Percentiles rank a stretch among this genome's conserved stretches.
phyloP scores from a whole-genome alignment of 2,888 invertebrate species.

The Hartigia nigra region DNA sequence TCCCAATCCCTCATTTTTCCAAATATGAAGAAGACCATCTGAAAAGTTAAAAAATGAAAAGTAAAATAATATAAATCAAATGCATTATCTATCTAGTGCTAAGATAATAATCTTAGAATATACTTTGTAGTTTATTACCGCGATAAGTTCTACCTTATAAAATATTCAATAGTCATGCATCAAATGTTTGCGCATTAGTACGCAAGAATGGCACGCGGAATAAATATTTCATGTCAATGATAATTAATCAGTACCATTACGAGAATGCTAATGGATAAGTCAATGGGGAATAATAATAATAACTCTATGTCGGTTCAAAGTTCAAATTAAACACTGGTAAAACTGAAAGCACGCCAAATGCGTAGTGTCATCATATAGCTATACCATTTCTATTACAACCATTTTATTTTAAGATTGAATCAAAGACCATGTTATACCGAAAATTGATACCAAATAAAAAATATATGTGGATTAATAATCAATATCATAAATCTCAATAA shows the following conservation, averaged over 20 bases:
- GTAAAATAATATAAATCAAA: not conserved
- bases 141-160: not conserved
- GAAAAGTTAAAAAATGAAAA: constrained; percentile 27
- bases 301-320: not conserved
- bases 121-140: not conserved
- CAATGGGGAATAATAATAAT: not conserved
- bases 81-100: not conserved
- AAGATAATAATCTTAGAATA: not conserved
- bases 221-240: not conserved
- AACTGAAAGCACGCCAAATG: not conserved
- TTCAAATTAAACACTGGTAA: not conserved
- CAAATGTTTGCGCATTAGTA: not conserved
- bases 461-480: not conserved
- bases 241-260: not conserved
- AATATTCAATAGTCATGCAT: not conserved
- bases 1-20: constrained; percentile 77
- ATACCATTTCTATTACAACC: not conserved
- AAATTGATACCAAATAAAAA: not conserved
- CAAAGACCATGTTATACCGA: not conserved
- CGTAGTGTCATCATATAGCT: not conserved
- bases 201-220: not conserved
- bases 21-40: constrained; percentile 79
- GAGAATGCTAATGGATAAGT: not conserved
- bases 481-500: not conserved
- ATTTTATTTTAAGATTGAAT: not conserved